phyloP scores from a whole-genome alignment of 2,888 invertebrate genomes.

The Cantharis rufa region DNA sequence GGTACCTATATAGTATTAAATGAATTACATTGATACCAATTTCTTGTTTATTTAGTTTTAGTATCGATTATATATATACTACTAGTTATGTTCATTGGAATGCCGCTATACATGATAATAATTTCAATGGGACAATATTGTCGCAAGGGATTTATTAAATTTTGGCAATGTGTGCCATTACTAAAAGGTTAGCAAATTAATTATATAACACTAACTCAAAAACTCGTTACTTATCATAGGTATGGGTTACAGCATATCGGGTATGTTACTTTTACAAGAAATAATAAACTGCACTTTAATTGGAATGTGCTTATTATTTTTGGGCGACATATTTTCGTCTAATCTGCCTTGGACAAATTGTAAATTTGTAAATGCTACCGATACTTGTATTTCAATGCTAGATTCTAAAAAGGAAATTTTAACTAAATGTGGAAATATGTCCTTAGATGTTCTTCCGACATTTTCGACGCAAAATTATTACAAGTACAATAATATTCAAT shows the following conservation, averaged over 20 bases:
- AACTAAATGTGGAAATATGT: not conserved
- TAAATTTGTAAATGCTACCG: constrained; percentile 7
- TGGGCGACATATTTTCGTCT: not conserved
- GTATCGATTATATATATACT: not conserved
- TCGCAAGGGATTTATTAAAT: constrained; percentile 7
- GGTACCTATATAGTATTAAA: too few species aligned
- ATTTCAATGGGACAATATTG: constrained; percentile 10
- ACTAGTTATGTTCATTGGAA: not conserved
- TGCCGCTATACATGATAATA: constrained; percentile 10
- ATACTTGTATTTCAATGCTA: not conserved
- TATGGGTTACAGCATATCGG: not conserved
- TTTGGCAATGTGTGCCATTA: constrained; percentile 13
- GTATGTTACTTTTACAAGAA: constrained; percentile 5
- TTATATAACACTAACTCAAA: not conserved
- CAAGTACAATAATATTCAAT: not conserved
- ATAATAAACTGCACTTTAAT: constrained; percentile 1
- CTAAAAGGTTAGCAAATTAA: constrained; percentile 7
- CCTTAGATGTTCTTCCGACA: not conserved
- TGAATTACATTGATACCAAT: not conserved
- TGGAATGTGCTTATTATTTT: constrained; percentile 5
- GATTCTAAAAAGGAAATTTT: not conserved
- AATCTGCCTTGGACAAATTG: constrained; percentile 7
- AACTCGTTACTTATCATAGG: not conserved
- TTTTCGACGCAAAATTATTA: constrained; percentile 11
- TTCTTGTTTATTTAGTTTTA: not conserved